Evolutionary conservation across 2,888 invertebrate genomes (phyloP).

Genomic region (Galeopsomyia nigrocyanea): DNA sequence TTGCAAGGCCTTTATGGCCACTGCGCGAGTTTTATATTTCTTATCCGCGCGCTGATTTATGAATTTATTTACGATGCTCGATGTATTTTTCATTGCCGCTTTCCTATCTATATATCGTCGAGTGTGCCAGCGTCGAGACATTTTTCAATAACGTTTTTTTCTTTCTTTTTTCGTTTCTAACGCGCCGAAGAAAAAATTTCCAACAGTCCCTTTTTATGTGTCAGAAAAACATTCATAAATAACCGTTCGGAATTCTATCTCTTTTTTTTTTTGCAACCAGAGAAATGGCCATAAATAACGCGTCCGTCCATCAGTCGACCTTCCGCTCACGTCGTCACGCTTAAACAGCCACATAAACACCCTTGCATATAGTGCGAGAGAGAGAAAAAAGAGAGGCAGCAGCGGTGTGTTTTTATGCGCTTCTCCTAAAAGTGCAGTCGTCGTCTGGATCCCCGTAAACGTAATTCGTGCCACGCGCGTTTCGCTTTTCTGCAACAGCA

Average conservation of each 20-base stretch:
- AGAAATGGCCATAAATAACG: too few species aligned
- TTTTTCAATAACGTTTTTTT: neutral
- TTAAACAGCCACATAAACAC: too few species aligned
- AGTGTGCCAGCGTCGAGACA: neutral
- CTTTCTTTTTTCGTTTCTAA: neutral
- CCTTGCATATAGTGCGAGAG: too few species aligned
- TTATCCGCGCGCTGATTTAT: constrained; percentile 37
- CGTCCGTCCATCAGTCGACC: too few species aligned
- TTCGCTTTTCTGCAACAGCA: constrained; percentile 10
- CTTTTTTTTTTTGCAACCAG: too few species aligned
- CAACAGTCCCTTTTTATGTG: neutral
- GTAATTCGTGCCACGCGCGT: constrained; percentile 20
- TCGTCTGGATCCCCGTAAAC: constrained; percentile 1
- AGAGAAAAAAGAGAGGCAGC: neutral
- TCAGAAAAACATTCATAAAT: too few species aligned
- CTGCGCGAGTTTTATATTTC: constrained; percentile 39
- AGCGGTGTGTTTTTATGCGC: too few species aligned
- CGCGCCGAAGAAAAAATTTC: neutral
- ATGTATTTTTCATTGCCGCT: constrained; percentile 37
- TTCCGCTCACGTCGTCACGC: too few species aligned
- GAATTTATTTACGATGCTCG: constrained; percentile 44
- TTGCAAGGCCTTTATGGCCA: constrained; percentile 41
- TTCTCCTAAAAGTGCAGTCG: neutral
- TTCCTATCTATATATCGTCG: constrained; percentile 15
- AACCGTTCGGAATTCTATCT: neutral